Evolutionary conservation across 2,888 invertebrate genomes (phyloP).

Genomic region (Melanostoma mellinum): DNA sequence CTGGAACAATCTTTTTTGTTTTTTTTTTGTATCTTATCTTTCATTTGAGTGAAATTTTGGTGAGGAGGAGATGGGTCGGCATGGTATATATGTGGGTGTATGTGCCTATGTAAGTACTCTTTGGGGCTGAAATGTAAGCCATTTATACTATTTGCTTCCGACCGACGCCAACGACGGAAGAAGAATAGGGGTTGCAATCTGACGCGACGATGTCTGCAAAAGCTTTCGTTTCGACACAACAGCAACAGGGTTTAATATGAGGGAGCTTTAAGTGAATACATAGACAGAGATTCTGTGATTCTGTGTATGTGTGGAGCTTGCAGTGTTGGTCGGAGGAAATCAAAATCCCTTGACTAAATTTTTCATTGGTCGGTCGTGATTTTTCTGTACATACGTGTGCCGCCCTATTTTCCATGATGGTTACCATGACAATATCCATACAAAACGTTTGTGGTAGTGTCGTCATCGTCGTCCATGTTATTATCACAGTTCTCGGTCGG

Average conservation of each 20-base stretch:
- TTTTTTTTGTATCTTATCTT: conserved; percentile 74
- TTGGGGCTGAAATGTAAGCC: conserved; percentile 50
- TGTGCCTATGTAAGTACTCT: conserved; percentile 5
- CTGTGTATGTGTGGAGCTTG: conserved; percentile 31
- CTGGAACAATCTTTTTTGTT: not conserved
- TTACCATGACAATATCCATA: conserved; percentile 62
- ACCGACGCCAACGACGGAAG: not conserved
- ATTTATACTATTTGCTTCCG: conserved; percentile 30
- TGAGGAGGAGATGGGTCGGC: conserved; percentile 70
- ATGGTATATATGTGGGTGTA: not conserved
- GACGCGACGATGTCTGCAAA: conserved; percentile 4
- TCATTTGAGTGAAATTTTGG: conserved; percentile 71
- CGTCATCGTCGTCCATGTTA: conserved; percentile 48
- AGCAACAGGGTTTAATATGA: conserved; percentile 51
- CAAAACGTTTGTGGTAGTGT: conserved; percentile 40
- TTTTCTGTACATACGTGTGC: conserved; percentile 75
- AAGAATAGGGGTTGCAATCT: conserved; percentile 46
- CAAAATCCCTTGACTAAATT: conserved; percentile 82
- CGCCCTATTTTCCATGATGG: conserved; percentile 61
- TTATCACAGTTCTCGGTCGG: conserved; percentile 4
- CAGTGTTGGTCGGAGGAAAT: conserved; percentile 78
- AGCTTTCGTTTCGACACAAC: conserved; percentile 22
- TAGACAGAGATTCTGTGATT: not conserved
- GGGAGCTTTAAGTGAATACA: conserved; percentile 45
- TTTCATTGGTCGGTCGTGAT: conserved; percentile 83